A percentile compares a stretch with the other conserved stretches of the same genome.
Evolutionary conservation across 2,888 invertebrate species (phyloP).

Genomic region (Acronicta psi): DNA sequence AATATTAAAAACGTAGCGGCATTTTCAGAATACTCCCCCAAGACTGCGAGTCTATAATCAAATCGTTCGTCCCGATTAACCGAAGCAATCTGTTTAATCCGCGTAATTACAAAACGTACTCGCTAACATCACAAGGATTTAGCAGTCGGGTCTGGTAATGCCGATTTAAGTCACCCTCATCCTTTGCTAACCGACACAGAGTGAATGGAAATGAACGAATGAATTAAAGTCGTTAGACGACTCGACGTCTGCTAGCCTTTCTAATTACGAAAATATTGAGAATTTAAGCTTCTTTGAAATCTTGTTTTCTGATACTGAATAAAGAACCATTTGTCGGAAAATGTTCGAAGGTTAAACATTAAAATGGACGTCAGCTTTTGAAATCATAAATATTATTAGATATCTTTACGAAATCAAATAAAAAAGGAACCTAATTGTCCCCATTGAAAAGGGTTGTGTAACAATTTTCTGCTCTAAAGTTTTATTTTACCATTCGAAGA

Average conservation of each 20-base stretch:
- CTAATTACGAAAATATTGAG: constrained; percentile 72
- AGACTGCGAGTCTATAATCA: constrained; percentile 62
- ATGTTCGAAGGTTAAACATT: neutral
- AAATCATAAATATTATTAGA: no score
- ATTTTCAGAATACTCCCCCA: constrained; percentile 39
- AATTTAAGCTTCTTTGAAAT: constrained; percentile 14
- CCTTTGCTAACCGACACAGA: constrained; percentile 62
- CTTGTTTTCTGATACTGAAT: neutral
- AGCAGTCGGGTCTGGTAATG: constrained; percentile 69
- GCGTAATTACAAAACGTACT: constrained; percentile 80
- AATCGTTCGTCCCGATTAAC: constrained; percentile 71
- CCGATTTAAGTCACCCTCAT: constrained; percentile 72
- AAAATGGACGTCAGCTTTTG: no score
- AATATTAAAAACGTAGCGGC: neutral
- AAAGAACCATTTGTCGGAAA: neutral
- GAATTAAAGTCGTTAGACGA: constrained; percentile 71
- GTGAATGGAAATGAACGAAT: constrained; percentile 77
- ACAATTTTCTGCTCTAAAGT: no score
- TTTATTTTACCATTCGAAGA: no score
- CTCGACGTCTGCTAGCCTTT: constrained; percentile 60
- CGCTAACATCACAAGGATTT: constrained; percentile 75
- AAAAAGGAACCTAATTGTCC: constrained; percentile 34
- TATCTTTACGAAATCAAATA: constrained; percentile 16
- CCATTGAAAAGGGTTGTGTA: constrained; percentile 16
- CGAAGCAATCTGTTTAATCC: constrained; percentile 75